A percentile compares a stretch with the other conserved stretches of the same genome.
Conservation (phyloP, 2,797 vertebrate species). For the Pygocentrus nattereri region DNA sequence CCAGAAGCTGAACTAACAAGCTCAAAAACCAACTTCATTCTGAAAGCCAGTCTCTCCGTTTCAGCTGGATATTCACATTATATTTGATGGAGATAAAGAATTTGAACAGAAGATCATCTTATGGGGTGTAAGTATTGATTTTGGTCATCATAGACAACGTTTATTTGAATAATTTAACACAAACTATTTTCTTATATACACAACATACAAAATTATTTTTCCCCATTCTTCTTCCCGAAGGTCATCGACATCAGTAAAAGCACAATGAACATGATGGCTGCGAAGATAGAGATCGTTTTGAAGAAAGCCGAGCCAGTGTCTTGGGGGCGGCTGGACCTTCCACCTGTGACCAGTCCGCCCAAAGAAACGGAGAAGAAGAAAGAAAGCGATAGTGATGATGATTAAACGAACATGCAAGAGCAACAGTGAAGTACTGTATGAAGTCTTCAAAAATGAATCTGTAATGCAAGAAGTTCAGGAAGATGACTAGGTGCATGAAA, state of each 20-base stretch:
- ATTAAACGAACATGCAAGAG: conserved; percentile 22
- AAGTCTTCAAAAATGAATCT: neutral
- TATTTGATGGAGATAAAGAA: conserved; percentile 96
- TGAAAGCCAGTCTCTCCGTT: conserved; percentile 48
- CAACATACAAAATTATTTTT: neutral
- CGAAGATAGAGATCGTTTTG: conserved; percentile 94
- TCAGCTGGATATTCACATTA: conserved; percentile 90
- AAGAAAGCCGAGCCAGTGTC: conserved; percentile 92
- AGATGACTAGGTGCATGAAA: conserved; percentile 43
- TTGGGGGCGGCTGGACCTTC: conserved; percentile 94
- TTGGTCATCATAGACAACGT: neutral
- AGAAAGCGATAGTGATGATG: conserved; percentile 61
- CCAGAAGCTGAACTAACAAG: neutral
- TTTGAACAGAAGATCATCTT: conserved; percentile 91
- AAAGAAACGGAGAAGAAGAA: conserved; percentile 64
- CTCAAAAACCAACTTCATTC: neutral
- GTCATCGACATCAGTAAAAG: conserved; percentile 93
- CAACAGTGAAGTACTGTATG: conserved; percentile 5
- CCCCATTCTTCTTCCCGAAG: conserved; percentile 63
- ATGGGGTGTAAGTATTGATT: conserved; percentile 91
- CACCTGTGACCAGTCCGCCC: conserved; percentile 72
- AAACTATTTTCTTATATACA: neutral
- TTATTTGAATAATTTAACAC: neutral
- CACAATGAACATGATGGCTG: conserved; percentile 90
- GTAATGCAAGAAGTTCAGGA: neutral